Base-by-base conservation (phyloP, 2,797 vertebrate species). In the Siniperca undulata region DNA sequence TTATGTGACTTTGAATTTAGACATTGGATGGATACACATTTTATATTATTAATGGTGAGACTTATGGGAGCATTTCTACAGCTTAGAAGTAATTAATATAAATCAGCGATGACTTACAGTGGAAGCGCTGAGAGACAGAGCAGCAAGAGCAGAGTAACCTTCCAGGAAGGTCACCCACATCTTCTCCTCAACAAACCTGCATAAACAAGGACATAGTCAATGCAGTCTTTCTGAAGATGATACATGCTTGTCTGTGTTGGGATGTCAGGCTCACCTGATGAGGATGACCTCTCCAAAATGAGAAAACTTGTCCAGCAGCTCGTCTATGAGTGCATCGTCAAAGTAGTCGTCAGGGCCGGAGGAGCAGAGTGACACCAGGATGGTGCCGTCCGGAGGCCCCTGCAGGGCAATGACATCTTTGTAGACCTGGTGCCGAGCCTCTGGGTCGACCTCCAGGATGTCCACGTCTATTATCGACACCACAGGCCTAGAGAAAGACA, bases 121-220 rank as follows among this genome's bases (percentile, higher is more conserved):
- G 66, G 96, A 96, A 52, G 96, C 97, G 80, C 97, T 97, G 70
- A 99, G 95, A 76, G 94, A 96, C 70, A 97, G 96, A 77, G 96
- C 98, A 58, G 94, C 97, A 77, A 99, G 95, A 81, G 98, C 98
- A 72, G 98, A 99, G 83, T 97, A 98, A 80, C 98, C 98, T 91
- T 99, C 98, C 90, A 98, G 91, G 95, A 99, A 99, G 0, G 99
- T 99, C 82, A 99, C 97, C 98, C 98, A 99, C 98, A 99, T 99
- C 95, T 98, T 99, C 94, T 99, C 97, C 92, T 99, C 98, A 12
- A 99, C 98, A 77, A 99, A 99, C 92, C 98, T 99, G 91, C 52
- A 84, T 0, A 52, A 82, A 82, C 20, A 70, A 59, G 55, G 22
- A 80, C 58, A 81, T 0, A 0, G 20, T 84, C 42, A 85, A 53